phyloP scores from a whole-genome alignment of 2,113 vertebrate genomes.

The Trinectes maculatus region DNA sequence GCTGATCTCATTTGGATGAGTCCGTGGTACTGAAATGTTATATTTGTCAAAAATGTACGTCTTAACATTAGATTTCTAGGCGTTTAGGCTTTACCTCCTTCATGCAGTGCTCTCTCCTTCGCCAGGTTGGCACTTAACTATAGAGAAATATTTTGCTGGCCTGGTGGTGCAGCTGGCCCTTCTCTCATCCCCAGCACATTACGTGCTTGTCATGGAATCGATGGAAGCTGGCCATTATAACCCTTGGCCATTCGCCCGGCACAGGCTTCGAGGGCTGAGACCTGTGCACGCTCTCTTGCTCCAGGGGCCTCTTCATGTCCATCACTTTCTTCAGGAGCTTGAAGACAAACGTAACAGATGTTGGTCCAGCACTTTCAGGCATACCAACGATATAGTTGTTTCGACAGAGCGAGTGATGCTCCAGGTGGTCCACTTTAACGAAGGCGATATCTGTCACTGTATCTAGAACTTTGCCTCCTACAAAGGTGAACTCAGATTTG shows the following conservation, averaged over 20 bases:
- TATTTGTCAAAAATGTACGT: too few species aligned
- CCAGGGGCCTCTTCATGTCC: not conserved
- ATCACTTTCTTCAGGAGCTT: not conserved
- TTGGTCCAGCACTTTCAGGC: not conserved
- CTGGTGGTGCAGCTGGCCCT: not conserved
- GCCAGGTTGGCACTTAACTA: not conserved
- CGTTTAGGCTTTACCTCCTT: too few species aligned
- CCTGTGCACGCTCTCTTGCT: not conserved
- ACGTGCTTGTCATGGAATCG: not conserved
- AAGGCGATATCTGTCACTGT: too few species aligned
- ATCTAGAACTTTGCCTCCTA: too few species aligned
- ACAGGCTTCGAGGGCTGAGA: not conserved
- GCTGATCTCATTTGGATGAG: too few species aligned
- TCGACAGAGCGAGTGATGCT: not conserved
- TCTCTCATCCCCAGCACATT: not conserved
- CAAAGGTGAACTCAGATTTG: constrained; percentile 3
- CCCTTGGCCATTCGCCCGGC: not conserved
- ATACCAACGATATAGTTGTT: not conserved
- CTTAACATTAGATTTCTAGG: too few species aligned
- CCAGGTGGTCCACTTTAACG: constrained; percentile 21
- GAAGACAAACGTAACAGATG: not conserved
- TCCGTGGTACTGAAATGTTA: too few species aligned
- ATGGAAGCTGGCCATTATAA: not conserved
- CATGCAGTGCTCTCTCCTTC: not conserved
- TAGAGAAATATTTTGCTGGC: not conserved